Conservation (phyloP, 2,888 invertebrate genomes). For the Cenopis cana region DNA sequence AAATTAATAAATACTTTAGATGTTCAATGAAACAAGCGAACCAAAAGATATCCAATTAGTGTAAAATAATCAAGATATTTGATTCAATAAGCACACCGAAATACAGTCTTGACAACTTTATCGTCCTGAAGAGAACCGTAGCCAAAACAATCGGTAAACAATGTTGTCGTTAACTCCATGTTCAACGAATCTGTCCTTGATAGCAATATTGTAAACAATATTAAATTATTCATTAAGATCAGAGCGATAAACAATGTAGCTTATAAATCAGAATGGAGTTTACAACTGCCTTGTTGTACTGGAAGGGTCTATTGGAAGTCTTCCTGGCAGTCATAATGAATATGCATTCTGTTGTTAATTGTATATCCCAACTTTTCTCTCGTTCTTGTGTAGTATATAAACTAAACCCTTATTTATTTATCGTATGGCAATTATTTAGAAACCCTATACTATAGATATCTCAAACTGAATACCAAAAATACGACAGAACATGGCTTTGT, state of each 20-base stretch:
- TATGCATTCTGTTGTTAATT: too few relatives aligned
- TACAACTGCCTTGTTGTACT: too few relatives aligned
- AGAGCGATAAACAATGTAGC: conserved; percentile 13
- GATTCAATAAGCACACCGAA: background rate
- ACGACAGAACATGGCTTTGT: background rate
- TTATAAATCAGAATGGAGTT: background rate
- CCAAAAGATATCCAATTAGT: background rate
- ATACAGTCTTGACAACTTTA: background rate
- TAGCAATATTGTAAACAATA: conserved; percentile 17
- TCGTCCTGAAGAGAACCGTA: background rate
- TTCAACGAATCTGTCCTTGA: conserved; percentile 1
- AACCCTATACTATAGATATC: too few relatives aligned
- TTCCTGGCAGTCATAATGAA: too few relatives aligned
- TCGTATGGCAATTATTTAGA: too few relatives aligned
- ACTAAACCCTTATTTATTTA: too few relatives aligned
- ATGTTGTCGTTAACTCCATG: conserved; percentile 2
- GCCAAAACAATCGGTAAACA: conserved; percentile 15
- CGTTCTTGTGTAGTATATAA: too few relatives aligned
- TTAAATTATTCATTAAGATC: conserved; percentile 4
- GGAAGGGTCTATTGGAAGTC: too few relatives aligned
- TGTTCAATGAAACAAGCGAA: background rate
- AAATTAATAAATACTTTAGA: too few relatives aligned
- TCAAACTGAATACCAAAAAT: too few relatives aligned
- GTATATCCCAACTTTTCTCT: too few relatives aligned
- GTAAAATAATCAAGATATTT: background rate